Evolutionary conservation across 2,113 vertebrate genomes (phyloP), one percentile per base, ranked within the genome.

Genomic region (Chascanopsetta lugubris): DNA sequence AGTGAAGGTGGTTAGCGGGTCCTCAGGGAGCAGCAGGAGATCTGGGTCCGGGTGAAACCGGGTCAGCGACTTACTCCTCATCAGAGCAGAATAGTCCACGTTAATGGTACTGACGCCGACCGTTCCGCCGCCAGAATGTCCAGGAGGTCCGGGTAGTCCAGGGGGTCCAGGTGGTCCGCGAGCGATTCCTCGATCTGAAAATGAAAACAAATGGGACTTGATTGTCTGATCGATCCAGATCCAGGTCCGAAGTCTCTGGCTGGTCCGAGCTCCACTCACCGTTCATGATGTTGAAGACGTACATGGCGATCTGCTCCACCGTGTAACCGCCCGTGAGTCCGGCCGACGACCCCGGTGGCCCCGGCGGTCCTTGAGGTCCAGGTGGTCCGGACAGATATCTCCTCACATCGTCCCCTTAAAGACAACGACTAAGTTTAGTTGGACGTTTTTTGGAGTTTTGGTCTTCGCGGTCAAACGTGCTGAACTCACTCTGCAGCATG

Each of bases 341-440:
- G 3, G 83, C 85, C 60, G 93, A 76, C 22, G 89, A 80, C 42
- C 92, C 87, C 72, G 65, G 48, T 18, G 24, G 85, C 25, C 72
- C 80, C 24, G 7, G 78, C 45, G 45, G n/a, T 24, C 25, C 56
- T 27, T n/a, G 90, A 84, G 61, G 72, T 61, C 89, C 88, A 34
- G 92, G 93, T 74, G 94, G 93, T 72, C 93, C 93, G 36, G 77
- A 53, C 13, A 97, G 73, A 64, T 95, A 96, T 70, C 90, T 93
- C 34, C 93, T 93, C 36, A 98, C 92, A 0, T 98, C 95, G 1
- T 95, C 93, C 85, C 95, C 96, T 98, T 62, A 29, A 72, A 22
- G 70, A n/a, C 4, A 72, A 15, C 61, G 22, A 49, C n/a, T 49
- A 0, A 17, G 48, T 61, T 76, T 30, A 76, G 7, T 3, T 4